phyloP scores from a whole-genome alignment of 2,888 invertebrate genomes.

The Pediacus dermestoides region DNA sequence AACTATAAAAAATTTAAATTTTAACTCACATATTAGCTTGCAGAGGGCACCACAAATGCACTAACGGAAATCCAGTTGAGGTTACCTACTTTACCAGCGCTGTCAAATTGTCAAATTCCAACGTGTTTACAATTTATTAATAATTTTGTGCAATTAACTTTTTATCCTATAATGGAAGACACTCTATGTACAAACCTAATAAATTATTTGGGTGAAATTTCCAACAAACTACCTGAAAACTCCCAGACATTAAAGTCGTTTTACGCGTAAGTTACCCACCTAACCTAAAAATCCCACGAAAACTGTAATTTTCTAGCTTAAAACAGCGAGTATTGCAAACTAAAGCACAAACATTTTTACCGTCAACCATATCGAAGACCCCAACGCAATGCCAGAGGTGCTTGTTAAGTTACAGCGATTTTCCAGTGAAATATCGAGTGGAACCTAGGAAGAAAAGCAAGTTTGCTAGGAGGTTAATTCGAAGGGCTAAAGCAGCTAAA shows the following conservation, averaged over 20 bases:
- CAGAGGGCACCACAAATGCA: no score
- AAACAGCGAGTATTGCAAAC: constrained; percentile 22
- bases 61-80: no score
- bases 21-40: no score
- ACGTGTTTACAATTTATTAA: no score
- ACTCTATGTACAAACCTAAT: no score
- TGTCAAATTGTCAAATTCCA: no score
- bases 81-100: no score
- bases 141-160: no score
- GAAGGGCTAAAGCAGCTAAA: constrained; percentile 16
- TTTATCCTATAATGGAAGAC: no score
- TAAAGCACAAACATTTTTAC: constrained; percentile 18
- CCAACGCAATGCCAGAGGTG: constrained; percentile 28
- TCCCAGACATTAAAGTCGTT: constrained; percentile 25
- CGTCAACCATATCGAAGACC: constrained; percentile 18
- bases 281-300: constrained; percentile 6
- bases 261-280: constrained; percentile 29
- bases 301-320: constrained; percentile 19
- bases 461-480: constrained; percentile 29
- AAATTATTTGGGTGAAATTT: no score
- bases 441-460: constrained; percentile 18
- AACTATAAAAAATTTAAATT: no score
- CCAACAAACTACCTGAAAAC: constrained; percentile 18
- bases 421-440: constrained; percentile 19
- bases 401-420: constrained; percentile 24